Percentiles rank a stretch among this genome's conserved stretches.
Conservation (phyloP, 2,888 invertebrate genomes). For the Hypselothyrea guttata region DNA sequence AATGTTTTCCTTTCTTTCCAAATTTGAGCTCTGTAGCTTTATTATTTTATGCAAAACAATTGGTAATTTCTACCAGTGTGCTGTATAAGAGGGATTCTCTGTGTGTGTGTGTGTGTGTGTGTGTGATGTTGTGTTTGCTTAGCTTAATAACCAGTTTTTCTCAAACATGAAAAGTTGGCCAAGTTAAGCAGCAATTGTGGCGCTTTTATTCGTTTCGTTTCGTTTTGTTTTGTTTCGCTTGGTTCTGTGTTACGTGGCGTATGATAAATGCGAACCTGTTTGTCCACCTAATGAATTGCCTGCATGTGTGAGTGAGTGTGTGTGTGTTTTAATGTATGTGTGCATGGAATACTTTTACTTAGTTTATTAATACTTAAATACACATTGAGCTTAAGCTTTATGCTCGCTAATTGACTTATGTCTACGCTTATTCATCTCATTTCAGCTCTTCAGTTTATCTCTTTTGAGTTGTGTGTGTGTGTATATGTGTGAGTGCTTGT, state of each 20-base stretch:
- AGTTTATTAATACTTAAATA: slow-evolving; percentile 74
- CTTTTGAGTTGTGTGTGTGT: slow-evolving; percentile 3
- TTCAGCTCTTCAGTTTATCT: slow-evolving; percentile 32
- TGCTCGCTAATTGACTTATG: slow-evolving; percentile 71
- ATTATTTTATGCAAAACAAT: too few species aligned
- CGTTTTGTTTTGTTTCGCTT: slow-evolving; percentile 27
- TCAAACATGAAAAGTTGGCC: slow-evolving; percentile 69
- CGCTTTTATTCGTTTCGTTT: slow-evolving; percentile 34
- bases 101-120: slow-evolving; percentile 9
- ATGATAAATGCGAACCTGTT: slow-evolving; percentile 63
- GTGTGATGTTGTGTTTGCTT: slow-evolving; percentile 54
- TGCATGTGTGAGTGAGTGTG: slow-evolving; percentile 8
- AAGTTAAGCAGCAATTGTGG: slow-evolving; percentile 66
- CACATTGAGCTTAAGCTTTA: slow-evolving; percentile 65
- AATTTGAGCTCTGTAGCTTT: too few species aligned
- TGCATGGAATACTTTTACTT: slow-evolving; percentile 58
- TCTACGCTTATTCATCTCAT: slow-evolving; percentile 39
- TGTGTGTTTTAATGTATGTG: slow-evolving; percentile 5
- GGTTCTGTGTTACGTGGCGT: slow-evolving; percentile 47
- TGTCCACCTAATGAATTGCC: slow-evolving; percentile 60
- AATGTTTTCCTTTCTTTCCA: neutral
- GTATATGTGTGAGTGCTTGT: slow-evolving; percentile 1
- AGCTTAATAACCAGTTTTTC: slow-evolving; percentile 76
- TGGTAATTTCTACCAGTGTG: too few species aligned
- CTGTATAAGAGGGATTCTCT: slow-evolving; percentile 12